Evolutionary conservation across 2,113 vertebrate species (phyloP), one percentile per base, ranked within the genome.

Genomic region (Isurus oxyrinchus): DNA sequence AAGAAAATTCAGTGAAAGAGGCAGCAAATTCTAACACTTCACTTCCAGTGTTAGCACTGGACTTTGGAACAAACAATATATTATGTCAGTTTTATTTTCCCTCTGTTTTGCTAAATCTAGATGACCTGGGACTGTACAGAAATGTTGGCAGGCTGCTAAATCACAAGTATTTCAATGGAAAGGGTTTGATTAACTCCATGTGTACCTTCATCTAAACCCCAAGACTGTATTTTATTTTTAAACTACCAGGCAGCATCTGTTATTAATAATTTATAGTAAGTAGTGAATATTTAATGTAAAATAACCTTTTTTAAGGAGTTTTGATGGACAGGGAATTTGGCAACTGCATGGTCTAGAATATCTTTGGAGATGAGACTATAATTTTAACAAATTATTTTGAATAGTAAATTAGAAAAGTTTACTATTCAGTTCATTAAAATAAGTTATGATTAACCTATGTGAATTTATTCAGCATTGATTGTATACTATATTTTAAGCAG

Each of bases 381-480:
- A 91, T 94, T 66, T 40, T 94, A n/a, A 6, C 76, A 84, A 44
- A 93, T 59, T 93, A 93, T 93, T 93, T 93, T 93, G 88, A 31
- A 93, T 93, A n/a, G 57, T 6, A 93, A 61, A 57, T 59, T 61
- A 93, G 88, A 61, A 59, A 93, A 61, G 88, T 63, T 94, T 63
- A 40, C 59, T 94, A 40, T 94, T 40, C 59, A n/a, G 27, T 88
- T n/a, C 14, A 63, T 59, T 94, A 16, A 93, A 93, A 55, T 91
- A 94, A 94, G 61, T 94, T 94, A 94, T 94, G 35, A 63, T 61
- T 93, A 90, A 35, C 57, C 88, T 94, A 81, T 16, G 59, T 94
- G 59, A 94, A 94, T n/a, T 63, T 91, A 55, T 94, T 61, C n/a
- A 59, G 90, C 90, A 94, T 94, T 63, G 31, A 61, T 16, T 94